These are phyloP conservation scores for Drosophila dives DNA, from an alignment of 2,888 invertebrate species.

Conservation along the genomic window DNA sequence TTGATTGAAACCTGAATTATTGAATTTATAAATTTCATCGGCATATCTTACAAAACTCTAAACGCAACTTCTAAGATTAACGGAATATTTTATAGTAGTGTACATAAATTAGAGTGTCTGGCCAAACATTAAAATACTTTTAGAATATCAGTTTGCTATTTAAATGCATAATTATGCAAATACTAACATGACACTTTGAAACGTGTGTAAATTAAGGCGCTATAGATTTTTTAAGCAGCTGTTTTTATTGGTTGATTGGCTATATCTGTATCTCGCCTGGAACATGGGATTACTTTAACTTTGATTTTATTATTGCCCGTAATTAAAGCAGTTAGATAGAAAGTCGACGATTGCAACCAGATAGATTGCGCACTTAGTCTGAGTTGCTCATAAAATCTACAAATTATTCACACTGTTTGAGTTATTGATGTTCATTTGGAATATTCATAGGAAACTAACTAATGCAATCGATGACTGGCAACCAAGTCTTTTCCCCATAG, in stretches of 20 bases:
- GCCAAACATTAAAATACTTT: not conserved
- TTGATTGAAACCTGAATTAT: not conserved
- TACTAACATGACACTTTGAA: not conserved
- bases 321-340: not conserved
- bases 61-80: not conserved
- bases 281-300: not conserved
- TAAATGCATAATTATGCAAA: not conserved
- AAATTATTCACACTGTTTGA: slow-evolving; percentile 44
- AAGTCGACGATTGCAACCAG: not conserved
- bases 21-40: not conserved
- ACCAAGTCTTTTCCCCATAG: slow-evolving; percentile 43
- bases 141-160: not conserved
- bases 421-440: slow-evolving; percentile 62
- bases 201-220: not conserved
- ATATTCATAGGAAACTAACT: slow-evolving; percentile 53
- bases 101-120: not conserved
- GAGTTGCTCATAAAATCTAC: slow-evolving; percentile 7
- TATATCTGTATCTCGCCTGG: not conserved
- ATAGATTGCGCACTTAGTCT: slow-evolving; percentile 20
- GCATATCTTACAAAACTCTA: not conserved
- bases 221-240: not conserved
- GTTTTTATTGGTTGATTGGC: not conserved
- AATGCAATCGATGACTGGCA: slow-evolving; percentile 9
- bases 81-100: not conserved
- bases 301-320: not conserved